phyloP scores from a whole-genome alignment of 2,113 vertebrate species.

The Microtus richardsoni region DNA sequence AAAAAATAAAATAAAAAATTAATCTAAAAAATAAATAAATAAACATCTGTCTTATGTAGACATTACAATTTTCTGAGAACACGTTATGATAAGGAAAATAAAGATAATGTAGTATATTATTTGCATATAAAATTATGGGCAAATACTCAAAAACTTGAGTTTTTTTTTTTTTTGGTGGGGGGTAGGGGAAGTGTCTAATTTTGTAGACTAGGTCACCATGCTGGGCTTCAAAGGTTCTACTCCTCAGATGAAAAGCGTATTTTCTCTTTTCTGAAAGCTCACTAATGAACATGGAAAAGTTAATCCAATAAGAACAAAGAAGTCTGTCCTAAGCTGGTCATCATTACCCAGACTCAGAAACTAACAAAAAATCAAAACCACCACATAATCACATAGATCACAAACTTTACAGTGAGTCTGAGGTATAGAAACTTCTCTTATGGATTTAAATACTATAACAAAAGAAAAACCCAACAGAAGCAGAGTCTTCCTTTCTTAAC shows the following conservation, averaged over 20 bases:
- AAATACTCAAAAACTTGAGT: background rate
- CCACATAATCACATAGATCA: background rate
- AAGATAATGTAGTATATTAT: background rate
- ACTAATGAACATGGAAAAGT: background rate
- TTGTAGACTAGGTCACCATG: background rate
- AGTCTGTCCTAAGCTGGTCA: background rate
- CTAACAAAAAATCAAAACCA: background rate
- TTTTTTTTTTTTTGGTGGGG: background rate
- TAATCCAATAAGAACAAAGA: background rate
- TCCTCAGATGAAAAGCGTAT: background rate
- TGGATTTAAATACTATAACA: conserved; percentile 3
- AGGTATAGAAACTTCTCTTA: conserved; percentile 6
- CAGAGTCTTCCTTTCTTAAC: background rate
- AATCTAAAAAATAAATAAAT: no score
- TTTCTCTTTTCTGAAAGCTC: background rate
- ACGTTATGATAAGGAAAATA: background rate
- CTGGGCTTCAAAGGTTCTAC: background rate
- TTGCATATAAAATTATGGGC: background rate
- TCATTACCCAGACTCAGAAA: background rate
- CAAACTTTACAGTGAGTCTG: background rate
- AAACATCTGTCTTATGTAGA: background rate
- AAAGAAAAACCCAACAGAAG: background rate
- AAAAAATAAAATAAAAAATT: no score
- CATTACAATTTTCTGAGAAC: background rate
- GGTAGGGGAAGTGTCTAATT: no score